Evolutionary conservation across 2,113 vertebrate genomes (phyloP).

Genomic region (Eubucco bourcierii): DNA sequence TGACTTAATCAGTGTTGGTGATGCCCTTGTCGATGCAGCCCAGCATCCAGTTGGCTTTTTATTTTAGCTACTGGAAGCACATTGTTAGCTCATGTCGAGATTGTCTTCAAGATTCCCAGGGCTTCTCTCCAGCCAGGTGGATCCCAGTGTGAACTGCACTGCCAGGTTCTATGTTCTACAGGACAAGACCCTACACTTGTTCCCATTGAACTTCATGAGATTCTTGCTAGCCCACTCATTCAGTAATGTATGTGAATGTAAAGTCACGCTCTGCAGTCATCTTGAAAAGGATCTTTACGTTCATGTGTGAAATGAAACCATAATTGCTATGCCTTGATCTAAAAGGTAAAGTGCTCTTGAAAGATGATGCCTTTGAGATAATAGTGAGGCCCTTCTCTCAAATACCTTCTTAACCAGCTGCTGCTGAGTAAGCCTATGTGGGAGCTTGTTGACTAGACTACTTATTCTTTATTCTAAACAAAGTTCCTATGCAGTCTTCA

Average conservation of each 20-base stretch:
- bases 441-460: slow-evolving; percentile 50
- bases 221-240: too few relatives aligned
- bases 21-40: too few relatives aligned
- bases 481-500: slow-evolving; percentile 3
- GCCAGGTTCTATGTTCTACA: too few relatives aligned
- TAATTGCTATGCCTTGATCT: not conserved
- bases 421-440: slow-evolving; percentile 60
- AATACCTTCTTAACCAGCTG: slow-evolving; percentile 44
- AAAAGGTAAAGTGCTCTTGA: not conserved
- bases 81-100: too few relatives aligned
- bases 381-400: not conserved
- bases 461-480: slow-evolving; percentile 45
- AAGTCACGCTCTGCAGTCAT: not conserved
- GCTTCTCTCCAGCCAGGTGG: too few relatives aligned
- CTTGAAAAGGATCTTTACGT: not conserved
- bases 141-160: too few relatives aligned
- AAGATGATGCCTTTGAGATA: not conserved
- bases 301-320: not conserved
- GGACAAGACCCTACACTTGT: too few relatives aligned
- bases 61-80: too few relatives aligned
- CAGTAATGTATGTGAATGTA: not conserved
- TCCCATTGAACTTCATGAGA: too few relatives aligned
- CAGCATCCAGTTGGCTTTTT: too few relatives aligned
- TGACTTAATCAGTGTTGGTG: too few relatives aligned
- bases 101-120: too few relatives aligned